Evolutionary conservation across 2,797 vertebrate genomes (phyloP), one percentile per base, ranked within the genome.

Genomic region (Nannoperca obscura): DNA sequence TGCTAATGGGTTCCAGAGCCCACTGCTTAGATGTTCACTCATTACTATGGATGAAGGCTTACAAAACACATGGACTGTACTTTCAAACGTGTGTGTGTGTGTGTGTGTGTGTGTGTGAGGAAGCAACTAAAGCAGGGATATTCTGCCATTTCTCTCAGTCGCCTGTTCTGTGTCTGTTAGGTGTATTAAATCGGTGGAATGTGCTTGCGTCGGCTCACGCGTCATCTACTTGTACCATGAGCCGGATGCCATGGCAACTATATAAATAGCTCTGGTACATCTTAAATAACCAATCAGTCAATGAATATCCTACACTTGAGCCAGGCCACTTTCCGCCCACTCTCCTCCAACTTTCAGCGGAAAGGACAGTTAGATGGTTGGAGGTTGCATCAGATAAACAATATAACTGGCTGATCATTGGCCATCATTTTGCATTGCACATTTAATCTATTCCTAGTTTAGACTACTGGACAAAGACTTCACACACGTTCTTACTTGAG

Each of bases 1-100:
- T 83, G 78, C 77, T 90, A 91, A 91, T 93, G 82, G 83, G 70
- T 86, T 91, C 88, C 89, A 91, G 81, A 91, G 67, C 83, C 78
- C 80, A 77, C 82, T 52, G 71, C 82, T 85, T 81, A 60, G 66
- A 90, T 78, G 69, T 49, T 80, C 72, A 42, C 84, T 90, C 81
- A 85, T 77, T 55, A 80, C 64, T 66, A 60, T 80, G 78, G 75
- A 80, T 68, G 75, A 83, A 86, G 76, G 72, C 66, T 72, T 66
- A 34, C 40, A 53, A 68, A 60, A 83, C 59, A 78, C 74, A 73
- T 40, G 59, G 24, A 27, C 52, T 58, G 44, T 20, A 53, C 54
- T 74, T 32, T 47, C 7, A 46, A 47, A 20, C 1, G 5, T 49
- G 38, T 74, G 59, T 34, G 30, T 34, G 66, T 40, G 42, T 36